A percentile compares a stretch with the other conserved stretches of the same genome.
Conservation (phyloP, 2,888 invertebrate species). For the Odontothrips loti region DNA sequence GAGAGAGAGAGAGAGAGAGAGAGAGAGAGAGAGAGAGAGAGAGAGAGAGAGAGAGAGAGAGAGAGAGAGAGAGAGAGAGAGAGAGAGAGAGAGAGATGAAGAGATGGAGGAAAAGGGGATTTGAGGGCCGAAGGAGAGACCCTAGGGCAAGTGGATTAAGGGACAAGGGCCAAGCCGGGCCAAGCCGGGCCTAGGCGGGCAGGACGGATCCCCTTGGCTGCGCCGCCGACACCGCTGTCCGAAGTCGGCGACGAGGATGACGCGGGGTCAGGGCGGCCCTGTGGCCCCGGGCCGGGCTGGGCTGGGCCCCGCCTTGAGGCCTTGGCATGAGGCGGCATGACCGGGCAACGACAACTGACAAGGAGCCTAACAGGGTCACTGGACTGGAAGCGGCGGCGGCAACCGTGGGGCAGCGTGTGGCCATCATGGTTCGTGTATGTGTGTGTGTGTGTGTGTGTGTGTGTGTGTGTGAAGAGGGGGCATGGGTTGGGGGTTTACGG, state of each 20-base stretch:
- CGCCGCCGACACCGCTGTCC: too few species aligned
- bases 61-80: not conserved
- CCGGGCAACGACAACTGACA: not conserved
- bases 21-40: too few species aligned
- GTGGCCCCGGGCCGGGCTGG: too few species aligned
- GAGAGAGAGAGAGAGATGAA: not conserved
- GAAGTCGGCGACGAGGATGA: too few species aligned
- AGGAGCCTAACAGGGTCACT: not conserved
- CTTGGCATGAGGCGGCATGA: not conserved
- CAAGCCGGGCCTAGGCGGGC: not conserved
- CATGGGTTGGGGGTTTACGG: too few species aligned
- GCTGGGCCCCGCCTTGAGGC: not conserved
- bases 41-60: not conserved
- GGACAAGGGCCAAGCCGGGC: not conserved
- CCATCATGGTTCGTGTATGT: not conserved
- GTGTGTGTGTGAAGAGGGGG: not conserved
- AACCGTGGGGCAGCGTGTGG: not conserved
- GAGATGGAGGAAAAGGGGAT: not conserved
- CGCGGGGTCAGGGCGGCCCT: too few species aligned
- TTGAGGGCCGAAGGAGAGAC: not conserved
- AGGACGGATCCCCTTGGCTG: not conserved
- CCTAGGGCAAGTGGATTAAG: slow-evolving; percentile 13
- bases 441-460: not conserved
- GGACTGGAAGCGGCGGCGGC: not conserved
- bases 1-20: too few species aligned